phyloP scores from a whole-genome alignment of 2,113 vertebrate species.

The Poecile atricapillus region DNA sequence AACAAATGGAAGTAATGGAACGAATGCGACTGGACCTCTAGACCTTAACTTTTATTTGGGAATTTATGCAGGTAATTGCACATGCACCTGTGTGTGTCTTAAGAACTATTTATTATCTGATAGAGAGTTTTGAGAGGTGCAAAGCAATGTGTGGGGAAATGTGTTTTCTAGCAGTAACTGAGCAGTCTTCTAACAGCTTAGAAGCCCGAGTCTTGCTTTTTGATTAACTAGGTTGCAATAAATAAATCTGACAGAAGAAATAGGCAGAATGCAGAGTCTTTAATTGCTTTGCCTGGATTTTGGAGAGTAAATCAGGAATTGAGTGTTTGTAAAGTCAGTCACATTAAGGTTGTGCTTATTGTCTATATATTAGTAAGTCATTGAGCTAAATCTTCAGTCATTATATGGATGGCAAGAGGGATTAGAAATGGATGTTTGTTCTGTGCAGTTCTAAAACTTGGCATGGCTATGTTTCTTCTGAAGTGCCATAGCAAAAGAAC shows the following conservation, averaged over 20 bases:
- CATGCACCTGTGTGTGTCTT: fast-evolving
- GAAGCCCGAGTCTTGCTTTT: neutral
- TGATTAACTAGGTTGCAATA: conserved; percentile 57
- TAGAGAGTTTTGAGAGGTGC: neutral
- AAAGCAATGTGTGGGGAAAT: neutral
- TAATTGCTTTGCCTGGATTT: conserved; percentile 62
- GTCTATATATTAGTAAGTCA: conserved; percentile 65
- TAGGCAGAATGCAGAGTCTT: conserved; percentile 41
- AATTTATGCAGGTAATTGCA: conserved; percentile 87
- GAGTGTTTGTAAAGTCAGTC: conserved; percentile 57
- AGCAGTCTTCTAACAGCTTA: conserved; percentile 37
- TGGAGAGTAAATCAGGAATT: conserved; percentile 57
- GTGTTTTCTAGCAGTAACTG: conserved; percentile 17
- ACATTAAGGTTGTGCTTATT: conserved; percentile 53
- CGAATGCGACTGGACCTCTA: conserved; percentile 60
- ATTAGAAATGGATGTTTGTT: conserved; percentile 69
- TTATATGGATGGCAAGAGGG: conserved; percentile 57
- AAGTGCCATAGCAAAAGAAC: conserved; percentile 24
- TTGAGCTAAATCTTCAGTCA: conserved; percentile 54
- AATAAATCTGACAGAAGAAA: conserved; percentile 13
- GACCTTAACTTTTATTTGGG: conserved; percentile 87
- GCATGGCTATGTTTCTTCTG: conserved; percentile 42
- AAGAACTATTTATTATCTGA: neutral
- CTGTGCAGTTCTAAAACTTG: conserved; percentile 37
- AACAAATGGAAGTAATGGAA: conserved; percentile 2